Evolutionary conservation across 2,113 vertebrate species (phyloP), one percentile per base, ranked within the genome.

Genomic region (Rhodinocichla rosea): DNA sequence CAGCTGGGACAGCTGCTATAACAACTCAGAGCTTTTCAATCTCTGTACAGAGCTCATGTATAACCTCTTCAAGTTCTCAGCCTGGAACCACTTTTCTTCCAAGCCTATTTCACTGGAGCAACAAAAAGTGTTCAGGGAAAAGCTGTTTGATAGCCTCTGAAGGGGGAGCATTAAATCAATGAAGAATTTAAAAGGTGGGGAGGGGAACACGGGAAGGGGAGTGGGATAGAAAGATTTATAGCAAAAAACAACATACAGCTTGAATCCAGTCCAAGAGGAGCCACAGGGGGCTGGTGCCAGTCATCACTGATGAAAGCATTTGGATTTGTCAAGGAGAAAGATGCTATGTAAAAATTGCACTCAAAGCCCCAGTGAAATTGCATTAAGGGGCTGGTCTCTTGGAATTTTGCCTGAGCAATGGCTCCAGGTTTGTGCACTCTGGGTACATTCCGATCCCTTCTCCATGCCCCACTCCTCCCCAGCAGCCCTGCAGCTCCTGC

Each of bases 1-100:
- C 96, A 97, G 96, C 97, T 97, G 96, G 93, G 97, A 96, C 96
- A 97, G 97, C 96, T 97, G 96, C 95, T 98, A 57, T 97, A 97
- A 97, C 95, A 98, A 81, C 95, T 95, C 89, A 79, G 88, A 97
- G 92, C 94, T 93, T 96, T 97, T 97, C 97, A 94, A 57, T 94
- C 92, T 96, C 83, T 90, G 35, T 92, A 79, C 55, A 97, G 75
- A 77, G 74, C 93, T 94, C 62, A 59, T 93, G 92, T 90, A 82
- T 93, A 95, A 96, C 81, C 60, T 96, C 91, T 97, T 96, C 92
- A 95, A 95, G 90, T 86, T 80, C 62, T 95, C 96, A 95, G 71
- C 81, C 67, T 87, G 62, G 79, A 92, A 81, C 44, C 52, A 76
- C 86, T 91, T 95, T 96, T 95, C 89, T 90, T 95, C 91, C 80